phyloP scores from a whole-genome alignment of 2,113 vertebrate genomes.

The Psittacara wagleri region DNA sequence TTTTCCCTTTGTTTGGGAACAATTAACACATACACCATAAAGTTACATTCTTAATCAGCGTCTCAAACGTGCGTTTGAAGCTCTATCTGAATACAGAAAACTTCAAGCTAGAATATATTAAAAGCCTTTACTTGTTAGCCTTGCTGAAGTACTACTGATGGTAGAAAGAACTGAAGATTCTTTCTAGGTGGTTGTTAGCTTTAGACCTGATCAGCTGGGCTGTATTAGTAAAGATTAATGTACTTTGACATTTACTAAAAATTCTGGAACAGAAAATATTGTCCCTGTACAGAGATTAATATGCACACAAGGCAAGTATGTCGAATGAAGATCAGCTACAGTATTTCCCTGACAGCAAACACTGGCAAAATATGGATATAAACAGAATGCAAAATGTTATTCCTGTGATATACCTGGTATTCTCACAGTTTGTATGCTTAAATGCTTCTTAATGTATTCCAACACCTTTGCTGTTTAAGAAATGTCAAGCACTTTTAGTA shows the following conservation, averaged over 20 bases:
- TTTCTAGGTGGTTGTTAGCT: neutral
- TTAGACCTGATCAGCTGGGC: neutral
- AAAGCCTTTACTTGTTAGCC: neutral
- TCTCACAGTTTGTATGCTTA: neutral
- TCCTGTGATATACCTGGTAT: neutral
- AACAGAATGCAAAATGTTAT: neutral
- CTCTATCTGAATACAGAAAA: constrained; percentile 3
- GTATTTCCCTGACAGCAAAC: neutral
- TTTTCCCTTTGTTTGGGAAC: neutral
- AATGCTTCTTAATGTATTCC: neutral
- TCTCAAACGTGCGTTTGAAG: constrained; percentile 39
- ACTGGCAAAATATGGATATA: neutral
- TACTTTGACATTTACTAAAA: neutral
- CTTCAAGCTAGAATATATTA: constrained; percentile 6
- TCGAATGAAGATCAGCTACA: neutral
- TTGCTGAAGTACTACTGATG: neutral
- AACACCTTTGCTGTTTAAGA: neutral
- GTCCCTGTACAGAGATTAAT: neutral
- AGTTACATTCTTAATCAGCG: constrained; percentile 5
- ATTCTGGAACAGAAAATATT: neutral
- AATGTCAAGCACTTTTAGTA: neutral
- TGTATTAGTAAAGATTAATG: neutral
- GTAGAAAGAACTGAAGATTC: neutral
- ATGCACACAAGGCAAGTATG: neutral
- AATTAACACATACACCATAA: neutral